Evolutionary conservation across 1,140 invertebrate species (phyloP).

Genomic region (Maniola jurtina): DNA sequence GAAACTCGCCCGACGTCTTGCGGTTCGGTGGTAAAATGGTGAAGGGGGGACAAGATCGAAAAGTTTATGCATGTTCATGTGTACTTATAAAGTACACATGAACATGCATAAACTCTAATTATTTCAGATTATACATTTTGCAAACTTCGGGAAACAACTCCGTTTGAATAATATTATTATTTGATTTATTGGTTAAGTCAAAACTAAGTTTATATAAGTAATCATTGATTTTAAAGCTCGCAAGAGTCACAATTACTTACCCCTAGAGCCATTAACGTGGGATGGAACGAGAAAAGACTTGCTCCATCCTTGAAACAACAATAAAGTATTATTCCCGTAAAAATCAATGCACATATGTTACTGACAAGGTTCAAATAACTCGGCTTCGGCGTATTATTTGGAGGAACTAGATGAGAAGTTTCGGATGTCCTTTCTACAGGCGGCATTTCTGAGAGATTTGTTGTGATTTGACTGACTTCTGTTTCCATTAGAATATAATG

Average conservation of each 20-base stretch:
- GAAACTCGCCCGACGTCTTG: no score
- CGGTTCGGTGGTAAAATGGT: no score
- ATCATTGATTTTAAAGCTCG: no score
- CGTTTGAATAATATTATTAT: no score
- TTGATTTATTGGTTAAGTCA: no score
- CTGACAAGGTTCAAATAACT: constrained; percentile 64
- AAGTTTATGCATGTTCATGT: no score
- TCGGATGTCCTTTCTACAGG: constrained; percentile 54
- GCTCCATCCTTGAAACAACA: constrained; percentile 62
- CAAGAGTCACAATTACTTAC: constrained; percentile 24
- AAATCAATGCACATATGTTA: constrained; percentile 54
- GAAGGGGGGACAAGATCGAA: no score
- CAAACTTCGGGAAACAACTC: no score
- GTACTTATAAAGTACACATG: no score
- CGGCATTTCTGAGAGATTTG: constrained; percentile 41
- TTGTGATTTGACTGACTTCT: neutral
- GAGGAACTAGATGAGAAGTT: constrained; percentile 51
- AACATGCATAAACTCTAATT: no score
- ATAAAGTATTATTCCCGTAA: constrained; percentile 58
- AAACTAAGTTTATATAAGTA: no score
- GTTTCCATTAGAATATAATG: neutral
- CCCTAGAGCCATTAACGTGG: constrained; percentile 61
- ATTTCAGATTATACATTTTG: no score
- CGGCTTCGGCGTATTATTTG: constrained; percentile 42
- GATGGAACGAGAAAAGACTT: constrained; percentile 73